phyloP scores from a whole-genome alignment of 2,113 vertebrate species.

The Rhea americana region DNA sequence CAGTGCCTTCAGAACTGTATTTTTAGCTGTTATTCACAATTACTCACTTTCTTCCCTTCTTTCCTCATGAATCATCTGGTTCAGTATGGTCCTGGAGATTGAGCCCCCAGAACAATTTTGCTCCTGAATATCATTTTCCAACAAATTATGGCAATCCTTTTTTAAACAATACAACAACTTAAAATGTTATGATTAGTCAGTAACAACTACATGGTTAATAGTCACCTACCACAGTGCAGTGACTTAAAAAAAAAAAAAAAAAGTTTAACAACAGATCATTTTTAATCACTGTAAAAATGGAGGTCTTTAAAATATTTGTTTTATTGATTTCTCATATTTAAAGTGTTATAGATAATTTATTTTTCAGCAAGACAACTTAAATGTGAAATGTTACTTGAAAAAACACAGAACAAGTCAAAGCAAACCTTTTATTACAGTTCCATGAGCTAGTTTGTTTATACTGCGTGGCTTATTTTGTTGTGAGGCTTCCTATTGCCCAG shows the following conservation, averaged over 20 bases:
- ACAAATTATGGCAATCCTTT: neutral
- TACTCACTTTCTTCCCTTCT: neutral
- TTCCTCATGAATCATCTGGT: neutral
- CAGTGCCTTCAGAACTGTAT: neutral
- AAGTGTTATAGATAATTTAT: neutral
- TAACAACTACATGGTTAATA: neutral
- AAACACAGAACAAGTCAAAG: neutral
- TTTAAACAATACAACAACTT: neutral
- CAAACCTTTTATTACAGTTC: neutral
- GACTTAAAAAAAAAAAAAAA: neutral
- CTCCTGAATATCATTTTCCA: neutral
- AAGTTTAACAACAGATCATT: too few relatives aligned
- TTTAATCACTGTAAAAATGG: neutral
- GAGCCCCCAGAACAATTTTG: neutral
- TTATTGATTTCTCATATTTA: neutral
- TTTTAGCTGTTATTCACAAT: neutral
- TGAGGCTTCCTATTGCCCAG: neutral
- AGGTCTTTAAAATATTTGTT: neutral
- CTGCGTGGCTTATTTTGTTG: neutral
- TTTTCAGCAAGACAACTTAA: neutral
- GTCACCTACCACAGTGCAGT: neutral
- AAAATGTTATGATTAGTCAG: fast-evolving
- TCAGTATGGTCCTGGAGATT: neutral
- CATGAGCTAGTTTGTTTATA: neutral
- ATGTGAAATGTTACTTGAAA: neutral